A percentile compares a stretch with the other conserved stretches of the same genome.
Conservation (phyloP, 2,888 invertebrate genomes). For the Agonopterix alstromeriana region DNA sequence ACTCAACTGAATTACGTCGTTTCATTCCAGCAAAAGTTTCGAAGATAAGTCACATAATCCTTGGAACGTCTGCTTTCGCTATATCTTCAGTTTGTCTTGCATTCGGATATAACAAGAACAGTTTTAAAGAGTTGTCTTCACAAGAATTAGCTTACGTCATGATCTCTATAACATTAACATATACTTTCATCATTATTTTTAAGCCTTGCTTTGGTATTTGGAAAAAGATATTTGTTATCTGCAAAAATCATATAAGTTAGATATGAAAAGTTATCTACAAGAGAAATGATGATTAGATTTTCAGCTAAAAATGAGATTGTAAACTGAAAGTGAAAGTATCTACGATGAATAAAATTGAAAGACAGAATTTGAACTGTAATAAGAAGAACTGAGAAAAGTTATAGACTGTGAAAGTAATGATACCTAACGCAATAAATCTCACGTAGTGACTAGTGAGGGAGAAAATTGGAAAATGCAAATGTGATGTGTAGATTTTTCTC, state of each 20-base stretch:
- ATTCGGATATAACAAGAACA: conserved; percentile 20
- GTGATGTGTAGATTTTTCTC: no score
- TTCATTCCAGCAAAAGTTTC: conserved; percentile 33
- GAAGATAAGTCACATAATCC: conserved; percentile 44
- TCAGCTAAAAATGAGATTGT: no score
- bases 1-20: conserved; percentile 35
- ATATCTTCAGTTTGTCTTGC: conserved; percentile 19
- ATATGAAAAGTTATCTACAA: no score
- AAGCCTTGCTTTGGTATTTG: conserved; percentile 10
- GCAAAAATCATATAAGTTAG: conserved; percentile 12
- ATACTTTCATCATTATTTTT: conserved; percentile 15
- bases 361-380: no score
- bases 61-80: conserved; percentile 28
- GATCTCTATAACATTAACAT: conserved; percentile 16
- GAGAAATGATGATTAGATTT: no score
- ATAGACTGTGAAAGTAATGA: no score
- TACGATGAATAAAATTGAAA: no score
- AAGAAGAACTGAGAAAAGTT: no score
- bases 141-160: conserved; percentile 16
- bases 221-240: neutral
- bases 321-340: no score
- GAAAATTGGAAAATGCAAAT: no score
- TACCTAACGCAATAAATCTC: no score
- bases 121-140: conserved; percentile 23
- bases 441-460: no score